phyloP scores from a whole-genome alignment of 2,888 invertebrate genomes.

The Lamproptera curius region DNA sequence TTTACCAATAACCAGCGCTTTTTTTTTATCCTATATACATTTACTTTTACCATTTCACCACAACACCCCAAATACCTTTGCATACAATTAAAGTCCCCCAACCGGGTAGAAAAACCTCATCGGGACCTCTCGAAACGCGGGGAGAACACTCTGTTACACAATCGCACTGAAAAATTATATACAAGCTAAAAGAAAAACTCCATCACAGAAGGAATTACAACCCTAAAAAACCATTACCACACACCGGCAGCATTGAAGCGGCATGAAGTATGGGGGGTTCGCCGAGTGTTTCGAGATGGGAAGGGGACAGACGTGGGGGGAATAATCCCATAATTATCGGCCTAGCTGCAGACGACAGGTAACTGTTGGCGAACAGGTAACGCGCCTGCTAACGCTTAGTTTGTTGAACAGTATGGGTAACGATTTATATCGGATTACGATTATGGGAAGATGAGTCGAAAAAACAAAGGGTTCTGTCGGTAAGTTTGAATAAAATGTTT shows the following conservation, averaged over 20 bases:
- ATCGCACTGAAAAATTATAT: conserved; percentile 58
- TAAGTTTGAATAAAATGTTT: no score
- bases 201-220: conserved; percentile 68
- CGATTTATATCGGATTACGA: conserved; percentile 51
- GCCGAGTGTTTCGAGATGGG: conserved; percentile 26
- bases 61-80: no score
- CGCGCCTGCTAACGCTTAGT: no score
- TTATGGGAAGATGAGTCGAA: conserved; percentile 35
- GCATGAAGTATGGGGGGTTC: conserved; percentile 48
- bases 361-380: conserved; percentile 46
- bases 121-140: conserved; percentile 28
- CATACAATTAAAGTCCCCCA: no score
- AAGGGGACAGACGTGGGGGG: conserved; percentile 42
- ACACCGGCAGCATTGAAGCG: conserved; percentile 65
- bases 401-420: no score
- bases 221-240: conserved; percentile 69
- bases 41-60: no score
- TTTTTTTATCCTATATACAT: no score
- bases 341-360: conserved; percentile 72
- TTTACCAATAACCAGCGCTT: no score
- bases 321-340: conserved; percentile 75
- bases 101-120: no score
- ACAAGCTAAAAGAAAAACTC: conserved; percentile 52
- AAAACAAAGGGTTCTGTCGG: conserved; percentile 32
- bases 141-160: conserved; percentile 33